A percentile compares a stretch with the other conserved stretches of the same genome.
phyloP scores from a whole-genome alignment of 1,140 invertebrate species.

The Bicyclus anynana region DNA sequence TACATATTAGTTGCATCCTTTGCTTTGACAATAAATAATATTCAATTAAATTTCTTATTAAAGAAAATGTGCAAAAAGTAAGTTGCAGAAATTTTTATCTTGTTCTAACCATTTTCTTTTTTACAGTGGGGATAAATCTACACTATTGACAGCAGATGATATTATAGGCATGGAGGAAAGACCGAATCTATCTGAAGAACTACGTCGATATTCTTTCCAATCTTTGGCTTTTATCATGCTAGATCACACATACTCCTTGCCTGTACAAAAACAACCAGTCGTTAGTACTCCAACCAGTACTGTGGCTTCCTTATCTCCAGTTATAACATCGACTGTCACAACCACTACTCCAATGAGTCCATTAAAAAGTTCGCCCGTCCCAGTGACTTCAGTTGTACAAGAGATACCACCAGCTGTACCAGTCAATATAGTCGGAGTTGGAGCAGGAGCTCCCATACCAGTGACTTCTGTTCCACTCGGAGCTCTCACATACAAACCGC shows the following conservation, averaged over 20 bases:
- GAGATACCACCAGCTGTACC: conserved; percentile 42
- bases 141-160: conserved; percentile 64
- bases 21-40: no score
- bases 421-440: conserved; percentile 23
- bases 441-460: conserved; percentile 38
- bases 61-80: no score
- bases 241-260: conserved; percentile 72
- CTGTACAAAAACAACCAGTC: conserved; percentile 51
- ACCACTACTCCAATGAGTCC: conserved; percentile 49
- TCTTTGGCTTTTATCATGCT: conserved; percentile 69
- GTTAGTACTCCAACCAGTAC: conserved; percentile 27
- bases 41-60: no score
- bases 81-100: no score
- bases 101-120: conserved; percentile 28
- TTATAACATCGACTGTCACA: conserved; percentile 22
- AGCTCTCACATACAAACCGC: conserved; percentile 44
- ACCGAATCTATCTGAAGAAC: conserved; percentile 70
- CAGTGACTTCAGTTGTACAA: conserved; percentile 45
- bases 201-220: conserved; percentile 61
- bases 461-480: conserved; percentile 42
- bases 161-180: conserved; percentile 71
- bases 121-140: conserved; percentile 75
- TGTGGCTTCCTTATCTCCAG: conserved; percentile 13
- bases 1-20: no score
- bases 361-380: conserved; percentile 48